Evolutionary conservation across 2,113 vertebrate species (phyloP), one percentile per base, ranked within the genome.

Genomic region (Perca schrenkii): DNA sequence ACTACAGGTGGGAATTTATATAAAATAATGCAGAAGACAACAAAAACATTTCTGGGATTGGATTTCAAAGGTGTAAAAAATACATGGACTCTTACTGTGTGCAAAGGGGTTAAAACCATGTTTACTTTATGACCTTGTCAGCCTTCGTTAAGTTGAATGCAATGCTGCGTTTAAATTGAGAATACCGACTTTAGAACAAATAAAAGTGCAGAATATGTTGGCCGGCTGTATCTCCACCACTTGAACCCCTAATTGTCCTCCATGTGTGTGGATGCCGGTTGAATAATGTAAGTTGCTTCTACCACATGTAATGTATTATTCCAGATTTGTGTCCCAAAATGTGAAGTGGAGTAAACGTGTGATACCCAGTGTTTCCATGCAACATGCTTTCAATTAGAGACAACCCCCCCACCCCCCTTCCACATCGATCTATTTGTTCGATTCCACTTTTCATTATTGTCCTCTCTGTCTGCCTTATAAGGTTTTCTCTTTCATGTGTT

Each of bases 391-490:
- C 40, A 43, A 11, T 43, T 43, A 43, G 53, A 22, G 53, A 46
- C 56, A 5, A 50, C 22, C 28, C 6, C 10, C 5, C 19, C 11
- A 1, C 34, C 40, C 40, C 34, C 34, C 10, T 10, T 46, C 22
- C n/a, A 4, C 15, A 70, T 61, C 3, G 6, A n/a, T 79, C 40
- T 16, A 1, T 67, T 43, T 53, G 28, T 81, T 66, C 53, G 21
- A 34, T 66, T 34, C 22, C 1, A 6, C 19, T 11, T 21, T 25
- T 34, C 19, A 2, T 28, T 43, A 46, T n/a, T 68, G 6, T 34
- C 34, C 34, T 34, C 34, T 19, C 6, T 61, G 49, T 78, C 66
- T 77, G 60, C 10, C 77, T 60, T 22, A 40, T 40, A 40, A 8
- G 36, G 8, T 40, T 22, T 49, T 7, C 36, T 74, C 60, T 62